Evolutionary conservation across 2,797 vertebrate species (phyloP).

Genomic region (Epinephelus awoara): DNA sequence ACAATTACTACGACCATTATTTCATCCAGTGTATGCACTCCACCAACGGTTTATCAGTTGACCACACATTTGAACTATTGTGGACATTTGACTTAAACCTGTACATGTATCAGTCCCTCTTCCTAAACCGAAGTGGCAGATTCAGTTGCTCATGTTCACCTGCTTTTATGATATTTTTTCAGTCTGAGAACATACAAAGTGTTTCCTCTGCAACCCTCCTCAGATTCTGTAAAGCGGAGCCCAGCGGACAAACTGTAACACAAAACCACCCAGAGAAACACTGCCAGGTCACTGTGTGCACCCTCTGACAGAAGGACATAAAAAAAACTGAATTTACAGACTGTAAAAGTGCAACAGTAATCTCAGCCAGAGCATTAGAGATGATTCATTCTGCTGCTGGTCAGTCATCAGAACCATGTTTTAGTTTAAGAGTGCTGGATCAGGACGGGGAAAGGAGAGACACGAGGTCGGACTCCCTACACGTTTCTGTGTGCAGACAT

Average conservation of each 20-base stretch:
- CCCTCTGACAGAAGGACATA: not conserved
- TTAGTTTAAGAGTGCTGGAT: not conserved
- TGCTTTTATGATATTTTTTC: not conserved
- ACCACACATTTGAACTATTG: too few species aligned
- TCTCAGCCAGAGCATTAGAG: not conserved
- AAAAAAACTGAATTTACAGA: not conserved
- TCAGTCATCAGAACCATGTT: not conserved
- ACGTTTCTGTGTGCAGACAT: constrained; percentile 1
- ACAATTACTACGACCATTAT: too few species aligned
- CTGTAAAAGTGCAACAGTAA: constrained; percentile 1
- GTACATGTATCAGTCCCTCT: too few species aligned
- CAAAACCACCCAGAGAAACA: not conserved
- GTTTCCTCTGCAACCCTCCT: not conserved
- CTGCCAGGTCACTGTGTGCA: constrained; percentile 3
- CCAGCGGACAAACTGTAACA: not conserved
- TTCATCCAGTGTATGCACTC: too few species aligned
- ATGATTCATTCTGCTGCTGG: not conserved
- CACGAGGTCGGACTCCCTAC: not conserved
- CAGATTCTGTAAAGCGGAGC: not conserved
- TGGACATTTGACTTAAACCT: too few species aligned
- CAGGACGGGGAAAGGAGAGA: not conserved
- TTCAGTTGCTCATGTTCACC: not conserved
- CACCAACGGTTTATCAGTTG: too few species aligned
- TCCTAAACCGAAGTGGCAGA: too few species aligned
- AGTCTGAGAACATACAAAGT: not conserved